Conservation (phyloP, 2,113 vertebrate genomes). For the Ptilorrhoa leucosticta region DNA sequence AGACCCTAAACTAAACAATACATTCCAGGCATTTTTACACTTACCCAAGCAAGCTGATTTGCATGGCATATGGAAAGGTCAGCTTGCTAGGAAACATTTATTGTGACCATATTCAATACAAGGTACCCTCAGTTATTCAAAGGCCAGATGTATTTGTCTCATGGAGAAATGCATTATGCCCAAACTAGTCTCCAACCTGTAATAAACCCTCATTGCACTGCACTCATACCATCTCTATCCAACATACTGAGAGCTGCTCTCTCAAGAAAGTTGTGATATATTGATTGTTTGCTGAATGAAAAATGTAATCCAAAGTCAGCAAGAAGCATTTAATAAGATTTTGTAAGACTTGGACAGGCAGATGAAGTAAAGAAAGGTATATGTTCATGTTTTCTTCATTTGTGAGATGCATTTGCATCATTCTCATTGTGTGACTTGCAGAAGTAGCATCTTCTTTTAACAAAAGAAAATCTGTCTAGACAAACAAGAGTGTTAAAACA, state of each 20-base stretch:
- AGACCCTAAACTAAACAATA: neutral
- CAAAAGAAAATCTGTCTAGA: neutral
- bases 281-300: neutral
- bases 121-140: neutral
- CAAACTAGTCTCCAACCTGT: neutral
- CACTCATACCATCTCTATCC: neutral
- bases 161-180: neutral
- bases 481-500: neutral
- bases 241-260: neutral
- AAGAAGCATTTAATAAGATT: neutral
- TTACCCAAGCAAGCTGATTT: neutral
- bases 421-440: neutral
- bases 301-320: neutral
- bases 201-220: neutral
- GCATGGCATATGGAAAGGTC: neutral
- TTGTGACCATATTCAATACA: no score
- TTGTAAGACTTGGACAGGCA: neutral
- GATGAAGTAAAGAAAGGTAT: neutral
- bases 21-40: neutral
- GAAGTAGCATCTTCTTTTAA: neutral
- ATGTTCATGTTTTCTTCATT: rapidly evolving
- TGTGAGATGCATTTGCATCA: neutral
- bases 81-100: neutral
- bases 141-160: neutral
- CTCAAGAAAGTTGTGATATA: neutral